Percentiles rank a stretch among this genome's conserved stretches.
phyloP scores from a whole-genome alignment of 2,888 invertebrate genomes.

The Tolmerus cingulatus region DNA sequence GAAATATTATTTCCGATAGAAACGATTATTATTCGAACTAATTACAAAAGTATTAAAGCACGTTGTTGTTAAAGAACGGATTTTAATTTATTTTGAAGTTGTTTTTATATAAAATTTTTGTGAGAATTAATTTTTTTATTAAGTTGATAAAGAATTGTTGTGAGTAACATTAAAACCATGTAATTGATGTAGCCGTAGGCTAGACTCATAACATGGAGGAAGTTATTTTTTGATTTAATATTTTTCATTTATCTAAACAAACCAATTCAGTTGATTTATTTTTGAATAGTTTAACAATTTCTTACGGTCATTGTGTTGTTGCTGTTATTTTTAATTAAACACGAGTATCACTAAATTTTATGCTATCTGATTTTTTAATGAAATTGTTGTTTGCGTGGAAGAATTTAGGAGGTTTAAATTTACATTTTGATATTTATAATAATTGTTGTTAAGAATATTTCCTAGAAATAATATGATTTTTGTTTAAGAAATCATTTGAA shows the following conservation, averaged over 20 bases:
- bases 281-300: slow-evolving; percentile 24
- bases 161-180: slow-evolving; percentile 49
- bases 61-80: slow-evolving; percentile 9
- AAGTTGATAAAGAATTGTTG: slow-evolving; percentile 43
- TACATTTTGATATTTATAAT: neutral
- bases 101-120: neutral
- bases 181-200: slow-evolving; percentile 50
- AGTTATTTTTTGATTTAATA: neutral
- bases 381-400: neutral
- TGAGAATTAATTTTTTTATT: slow-evolving; percentile 4
- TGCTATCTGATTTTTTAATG: slow-evolving; percentile 24
- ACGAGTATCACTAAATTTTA: slow-evolving; percentile 24
- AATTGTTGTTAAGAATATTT: no score
- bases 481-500: no score
- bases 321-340: slow-evolving; percentile 18
- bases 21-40: slow-evolving; percentile 13
- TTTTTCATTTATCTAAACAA: neutral
- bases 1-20: neutral
- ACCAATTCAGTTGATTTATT: slow-evolving; percentile 14
- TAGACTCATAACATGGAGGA: slow-evolving; percentile 41
- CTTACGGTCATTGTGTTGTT: neutral
- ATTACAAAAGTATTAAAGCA: slow-evolving; percentile 20
- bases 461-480: no score
- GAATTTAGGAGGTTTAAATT: neutral
- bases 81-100: slow-evolving; percentile 2